These are phyloP conservation scores for Gambusia affinis DNA, from an alignment of 2,113 vertebrate species.

Conservation along the genomic window DNA sequence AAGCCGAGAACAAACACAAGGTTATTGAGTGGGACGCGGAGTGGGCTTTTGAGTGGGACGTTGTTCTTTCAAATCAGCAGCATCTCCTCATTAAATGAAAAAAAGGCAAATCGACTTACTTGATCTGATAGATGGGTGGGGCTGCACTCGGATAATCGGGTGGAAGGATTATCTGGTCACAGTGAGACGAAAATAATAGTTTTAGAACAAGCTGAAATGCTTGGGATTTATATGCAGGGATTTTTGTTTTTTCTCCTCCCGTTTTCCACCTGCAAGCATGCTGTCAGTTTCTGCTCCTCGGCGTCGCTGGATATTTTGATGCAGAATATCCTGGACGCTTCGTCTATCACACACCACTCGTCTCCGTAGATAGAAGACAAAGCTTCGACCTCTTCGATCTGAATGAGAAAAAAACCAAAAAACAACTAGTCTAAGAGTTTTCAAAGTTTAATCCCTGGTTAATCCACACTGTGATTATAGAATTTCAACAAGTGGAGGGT, in stretches of 20 bases:
- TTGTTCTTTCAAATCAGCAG: constrained; percentile 49
- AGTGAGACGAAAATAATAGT: constrained; percentile 17
- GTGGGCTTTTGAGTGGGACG: constrained; percentile 46
- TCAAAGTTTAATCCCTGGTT: not conserved
- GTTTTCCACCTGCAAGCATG: constrained; percentile 90
- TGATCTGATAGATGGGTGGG: constrained; percentile 94
- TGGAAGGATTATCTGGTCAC: constrained; percentile 89
- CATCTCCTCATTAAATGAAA: constrained; percentile 31
- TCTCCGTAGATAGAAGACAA: constrained; percentile 95
- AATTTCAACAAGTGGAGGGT: not conserved
- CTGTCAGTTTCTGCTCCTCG: constrained; percentile 85
- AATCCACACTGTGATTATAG: not conserved
- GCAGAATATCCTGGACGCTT: constrained; percentile 91
- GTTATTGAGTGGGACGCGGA: constrained; percentile 54
- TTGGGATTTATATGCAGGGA: constrained; percentile 4
- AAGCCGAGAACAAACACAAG: constrained; percentile 63
- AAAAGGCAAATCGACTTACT: constrained; percentile 84
- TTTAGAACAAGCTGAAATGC: not conserved
- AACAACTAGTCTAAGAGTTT: not conserved
- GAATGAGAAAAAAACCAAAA: constrained; percentile 14
- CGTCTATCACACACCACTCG: constrained; percentile 95
- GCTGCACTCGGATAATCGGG: constrained; percentile 88
- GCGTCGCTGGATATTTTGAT: constrained; percentile 87
- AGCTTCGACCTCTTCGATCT: constrained; percentile 97
- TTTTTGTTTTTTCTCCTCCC: too few relatives aligned